Evolutionary conservation across 2,888 invertebrate genomes (phyloP), one percentile per base, ranked within the genome.

Genomic region (Quadriops clusia): DNA sequence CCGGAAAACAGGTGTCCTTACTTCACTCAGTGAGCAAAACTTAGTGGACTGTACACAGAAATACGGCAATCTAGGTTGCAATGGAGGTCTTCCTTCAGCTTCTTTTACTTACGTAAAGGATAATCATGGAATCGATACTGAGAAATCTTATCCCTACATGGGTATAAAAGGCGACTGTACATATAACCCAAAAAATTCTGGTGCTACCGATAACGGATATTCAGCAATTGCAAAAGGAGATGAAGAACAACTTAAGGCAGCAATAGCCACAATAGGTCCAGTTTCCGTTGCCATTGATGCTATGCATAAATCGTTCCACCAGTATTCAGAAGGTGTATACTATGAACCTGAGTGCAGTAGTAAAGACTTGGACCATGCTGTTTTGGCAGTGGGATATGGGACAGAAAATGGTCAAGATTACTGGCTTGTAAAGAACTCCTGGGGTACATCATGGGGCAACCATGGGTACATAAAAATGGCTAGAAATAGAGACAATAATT

Each of bases 281-380:
- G 67, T 87, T 24, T 72, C 85, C 8, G 77, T 89, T 29, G 86
- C 84, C 48, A 87, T 89, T 53, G 87, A 90, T 18, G 37, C 37
- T 7, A 65, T 89, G 87, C 37, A 75, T 77, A 14, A 80, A 76
- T 74, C 75, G 41, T 87, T 89, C 74, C 85, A 86, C 62, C 76
- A 82, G 55, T 87, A 87, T 61, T 67, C 70, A 10, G 60, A 65
- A 42, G 82, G 82, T 21, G 72, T 89, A 32, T 89, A 87, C 63
- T 71, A 68, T 53, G 85, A 85, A 43, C 70, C 72, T 28, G 57
- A 70, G 23, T 90, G 89, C 62, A 72, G 75, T 42, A 45, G 68
- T 2, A 50, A 63, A 17, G 9, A 47, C 6, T 48, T 67, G 7
- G 65, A 67, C 42, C 68, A 68, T 43, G 68, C 64, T 18, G 67